These are phyloP conservation scores for Pimpla rufipes DNA, from an alignment of 2,888 invertebrate genomes.

Conservation along the genomic window DNA sequence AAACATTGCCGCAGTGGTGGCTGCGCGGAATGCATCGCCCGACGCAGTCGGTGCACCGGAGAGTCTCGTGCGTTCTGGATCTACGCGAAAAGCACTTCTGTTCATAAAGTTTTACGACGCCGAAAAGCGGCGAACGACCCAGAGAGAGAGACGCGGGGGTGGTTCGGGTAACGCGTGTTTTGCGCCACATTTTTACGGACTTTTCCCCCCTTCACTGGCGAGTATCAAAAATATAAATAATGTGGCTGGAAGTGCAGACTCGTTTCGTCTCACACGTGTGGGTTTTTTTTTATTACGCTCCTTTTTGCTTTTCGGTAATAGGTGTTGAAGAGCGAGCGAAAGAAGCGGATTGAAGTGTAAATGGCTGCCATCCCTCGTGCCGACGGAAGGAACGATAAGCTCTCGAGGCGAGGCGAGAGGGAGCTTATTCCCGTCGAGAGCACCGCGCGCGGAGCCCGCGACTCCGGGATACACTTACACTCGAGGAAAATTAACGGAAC, in stretches of 20 bases:
- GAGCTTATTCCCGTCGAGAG: conserved; percentile 35
- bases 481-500: conserved; percentile 59
- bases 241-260: conserved; percentile 5
- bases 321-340: conserved; percentile 12
- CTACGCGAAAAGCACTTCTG: conserved; percentile 21
- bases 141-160: too few relatives aligned
- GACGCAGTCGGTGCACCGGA: conserved; percentile 10
- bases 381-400: conserved; percentile 42
- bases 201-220: not conserved
- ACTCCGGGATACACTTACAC: conserved; percentile 40
- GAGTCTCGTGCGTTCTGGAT: conserved; percentile 9
- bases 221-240: not conserved
- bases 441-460: not conserved
- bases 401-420: conserved; percentile 1
- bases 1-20: conserved; percentile 41
- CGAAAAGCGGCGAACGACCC: conserved; percentile 29
- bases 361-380: conserved; percentile 9
- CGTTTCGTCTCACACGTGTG: not conserved
- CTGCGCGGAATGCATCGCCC: conserved; percentile 23
- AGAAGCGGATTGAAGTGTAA: conserved; percentile 54
- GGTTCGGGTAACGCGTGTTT: conserved; percentile 18
- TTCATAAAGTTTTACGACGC: conserved; percentile 60
- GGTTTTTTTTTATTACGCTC: too few relatives aligned
- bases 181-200: conserved; percentile 7
- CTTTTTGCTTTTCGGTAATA: not conserved